Conservation (phyloP, 2,113 vertebrate species). For the Catharus fuscescens region DNA sequence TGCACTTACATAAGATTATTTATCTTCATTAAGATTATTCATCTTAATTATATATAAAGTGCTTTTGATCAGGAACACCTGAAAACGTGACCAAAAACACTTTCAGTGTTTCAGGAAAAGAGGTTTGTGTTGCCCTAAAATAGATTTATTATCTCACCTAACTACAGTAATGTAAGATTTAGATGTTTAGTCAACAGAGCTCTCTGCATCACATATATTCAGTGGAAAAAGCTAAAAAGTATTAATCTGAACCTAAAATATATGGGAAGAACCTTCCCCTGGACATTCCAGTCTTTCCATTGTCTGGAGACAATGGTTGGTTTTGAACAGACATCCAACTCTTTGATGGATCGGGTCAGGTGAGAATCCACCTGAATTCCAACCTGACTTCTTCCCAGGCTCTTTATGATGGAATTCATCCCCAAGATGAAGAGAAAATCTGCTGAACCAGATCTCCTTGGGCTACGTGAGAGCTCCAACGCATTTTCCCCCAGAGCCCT, state of each 20-base stretch:
- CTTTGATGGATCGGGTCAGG: fast-evolving
- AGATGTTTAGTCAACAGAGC: background rate
- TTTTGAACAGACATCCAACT: background rate
- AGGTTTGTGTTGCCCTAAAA: background rate
- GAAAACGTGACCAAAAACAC: background rate
- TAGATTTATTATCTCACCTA: background rate
- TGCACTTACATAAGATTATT: background rate
- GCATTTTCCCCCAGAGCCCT: background rate
- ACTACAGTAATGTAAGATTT: background rate
- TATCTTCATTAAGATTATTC: background rate
- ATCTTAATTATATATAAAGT: background rate
- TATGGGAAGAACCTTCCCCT: background rate
- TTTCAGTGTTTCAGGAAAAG: background rate
- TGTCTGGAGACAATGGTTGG: background rate
- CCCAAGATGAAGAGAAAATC: background rate
- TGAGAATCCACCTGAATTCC: background rate
- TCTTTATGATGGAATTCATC: background rate
- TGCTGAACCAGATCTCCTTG: background rate
- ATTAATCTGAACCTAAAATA: background rate
- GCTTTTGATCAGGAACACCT: background rate
- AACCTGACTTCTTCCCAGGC: background rate
- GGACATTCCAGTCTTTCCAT: background rate
- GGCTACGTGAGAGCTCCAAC: conserved; percentile 19
- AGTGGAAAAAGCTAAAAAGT: background rate
- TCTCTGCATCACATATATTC: background rate